Percentiles rank a stretch among this genome's conserved stretches.
Conservation (phyloP, 2,888 invertebrate genomes). For the Oxycera nigricornis region DNA sequence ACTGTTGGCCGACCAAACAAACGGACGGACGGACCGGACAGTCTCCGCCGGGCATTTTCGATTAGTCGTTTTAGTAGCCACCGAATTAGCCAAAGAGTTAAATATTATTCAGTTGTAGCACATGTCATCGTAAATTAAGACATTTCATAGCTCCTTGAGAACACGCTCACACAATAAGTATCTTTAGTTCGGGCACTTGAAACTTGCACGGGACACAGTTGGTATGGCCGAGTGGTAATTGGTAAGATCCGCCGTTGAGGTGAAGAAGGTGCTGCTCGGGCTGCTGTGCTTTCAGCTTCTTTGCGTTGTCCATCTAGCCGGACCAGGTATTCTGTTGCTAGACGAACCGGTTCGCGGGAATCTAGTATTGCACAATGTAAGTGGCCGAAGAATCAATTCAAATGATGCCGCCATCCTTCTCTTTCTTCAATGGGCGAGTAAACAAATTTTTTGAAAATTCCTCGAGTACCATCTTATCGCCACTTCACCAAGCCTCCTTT, state of each 20-base stretch:
- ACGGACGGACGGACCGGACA: too few species aligned
- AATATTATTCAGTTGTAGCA: conserved; percentile 40
- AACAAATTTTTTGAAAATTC: conserved; percentile 38
- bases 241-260: background rate
- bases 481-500: conserved; percentile 21
- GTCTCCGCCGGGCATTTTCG: conserved; percentile 3
- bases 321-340: too few species aligned
- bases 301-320: background rate
- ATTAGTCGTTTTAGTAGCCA: conserved; percentile 13
- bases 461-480: conserved; percentile 27
- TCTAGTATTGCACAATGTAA: conserved; percentile 39
- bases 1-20: too few species aligned
- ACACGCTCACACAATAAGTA: conserved; percentile 37
- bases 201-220: conserved; percentile 24
- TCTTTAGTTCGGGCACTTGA: conserved; percentile 29
- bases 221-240: background rate
- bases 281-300: conserved; percentile 34
- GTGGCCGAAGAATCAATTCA: conserved; percentile 23
- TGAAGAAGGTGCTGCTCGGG: conserved; percentile 27
- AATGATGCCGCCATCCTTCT: conserved; percentile 35
- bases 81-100: conserved; percentile 36
- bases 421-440: conserved; percentile 27
- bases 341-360: conserved; percentile 21
- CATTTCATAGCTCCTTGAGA: conserved; percentile 40
- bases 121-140: conserved; percentile 40